Conservation (phyloP, 2,113 vertebrate species). For the Puntigrus tetrazona region DNA sequence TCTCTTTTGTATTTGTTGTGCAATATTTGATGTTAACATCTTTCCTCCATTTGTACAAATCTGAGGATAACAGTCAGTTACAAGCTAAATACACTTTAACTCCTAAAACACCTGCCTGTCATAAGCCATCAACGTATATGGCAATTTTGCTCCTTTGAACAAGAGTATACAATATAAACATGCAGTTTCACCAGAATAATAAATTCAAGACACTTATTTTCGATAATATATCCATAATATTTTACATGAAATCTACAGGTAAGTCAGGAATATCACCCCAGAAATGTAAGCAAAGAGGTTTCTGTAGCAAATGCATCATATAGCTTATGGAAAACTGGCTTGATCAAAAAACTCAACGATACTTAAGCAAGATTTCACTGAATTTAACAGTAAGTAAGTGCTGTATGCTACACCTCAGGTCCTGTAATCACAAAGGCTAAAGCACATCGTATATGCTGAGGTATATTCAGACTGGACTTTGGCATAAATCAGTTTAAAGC, state of each 20-base stretch:
- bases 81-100: conserved; percentile 30
- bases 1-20: conserved; percentile 35
- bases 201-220: conserved; percentile 41
- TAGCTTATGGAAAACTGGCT: conserved; percentile 72
- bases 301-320: conserved; percentile 65
- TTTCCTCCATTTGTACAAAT: conserved; percentile 25
- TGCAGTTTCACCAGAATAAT: conserved; percentile 61
- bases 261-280: conserved; percentile 26
- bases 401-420: conserved; percentile 51
- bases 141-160: conserved; percentile 42
- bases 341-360: conserved; percentile 56
- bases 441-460: conserved; percentile 32
- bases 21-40: conserved; percentile 40
- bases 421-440: conserved; percentile 27
- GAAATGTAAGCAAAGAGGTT: conserved; percentile 48
- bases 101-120: not conserved
- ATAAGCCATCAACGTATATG: conserved; percentile 22
- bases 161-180: conserved; percentile 60
- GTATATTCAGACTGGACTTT: conserved; percentile 36
- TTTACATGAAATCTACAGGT: conserved; percentile 38
- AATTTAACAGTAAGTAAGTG: conserved; percentile 45
- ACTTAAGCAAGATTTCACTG: conserved; percentile 35
- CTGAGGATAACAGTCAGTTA: conserved; percentile 42
- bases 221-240: not conserved
- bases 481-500: conserved; percentile 8